Percentiles rank a stretch among this genome's conserved stretches.
These are phyloP conservation scores for Temnothorax longispinosus DNA, from an alignment of 1,140 invertebrate species.

Conservation along the genomic window DNA sequence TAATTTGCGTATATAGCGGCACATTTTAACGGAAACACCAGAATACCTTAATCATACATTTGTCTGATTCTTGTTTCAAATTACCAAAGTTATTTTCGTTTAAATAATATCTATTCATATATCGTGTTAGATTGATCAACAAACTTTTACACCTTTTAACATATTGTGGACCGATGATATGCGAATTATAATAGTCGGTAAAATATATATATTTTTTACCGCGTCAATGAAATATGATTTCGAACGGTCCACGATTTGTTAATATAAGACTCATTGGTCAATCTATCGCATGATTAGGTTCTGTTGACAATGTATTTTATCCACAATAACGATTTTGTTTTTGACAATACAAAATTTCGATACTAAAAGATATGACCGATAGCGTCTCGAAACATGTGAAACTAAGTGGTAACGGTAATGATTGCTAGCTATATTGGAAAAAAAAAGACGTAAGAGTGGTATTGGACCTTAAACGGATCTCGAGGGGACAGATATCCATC, in stretches of 20 bases:
- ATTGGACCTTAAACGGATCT: background rate
- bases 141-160: background rate
- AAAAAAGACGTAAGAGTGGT: background rate
- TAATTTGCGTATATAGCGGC: background rate
- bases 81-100: background rate
- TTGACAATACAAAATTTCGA: background rate
- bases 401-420: background rate
- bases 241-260: background rate
- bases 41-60: background rate
- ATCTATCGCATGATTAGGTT: background rate
- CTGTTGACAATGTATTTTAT: background rate
- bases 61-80: background rate
- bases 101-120: background rate
- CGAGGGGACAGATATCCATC: background rate
- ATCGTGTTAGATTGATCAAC: conserved; percentile 11
- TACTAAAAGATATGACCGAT: background rate
- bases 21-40: conserved; percentile 1
- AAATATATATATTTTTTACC: background rate
- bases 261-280: background rate
- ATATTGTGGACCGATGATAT: background rate
- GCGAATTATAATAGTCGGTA: background rate
- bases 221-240: background rate
- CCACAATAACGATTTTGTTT: background rate
- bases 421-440: background rate
- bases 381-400: background rate